Evolutionary conservation across 2,113 vertebrate species (phyloP), one percentile per base, ranked within the genome.

Genomic region (Falco punctatus): DNA sequence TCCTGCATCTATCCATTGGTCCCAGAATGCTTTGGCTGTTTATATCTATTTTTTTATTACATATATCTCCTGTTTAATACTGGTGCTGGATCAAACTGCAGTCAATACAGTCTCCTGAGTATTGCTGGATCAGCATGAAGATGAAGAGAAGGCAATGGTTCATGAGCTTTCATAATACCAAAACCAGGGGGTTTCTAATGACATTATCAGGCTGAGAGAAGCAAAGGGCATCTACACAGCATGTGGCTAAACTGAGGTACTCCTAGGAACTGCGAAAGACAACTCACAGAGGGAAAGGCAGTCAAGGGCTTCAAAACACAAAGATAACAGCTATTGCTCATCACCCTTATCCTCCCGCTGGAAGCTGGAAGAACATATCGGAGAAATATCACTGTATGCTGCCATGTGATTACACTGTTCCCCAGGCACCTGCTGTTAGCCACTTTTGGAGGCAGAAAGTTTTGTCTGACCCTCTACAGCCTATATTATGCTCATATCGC

Each of bases 381-480:
- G 61, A 87, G 44, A 90, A 75, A 57, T 73, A 69, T 61, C 81
- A 42, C 52, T 72, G 6, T 5, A n/a, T 2, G 13, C 58, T 81
- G 42, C 55, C 81, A 48, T 4, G 1, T 35, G 70, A 81, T 79
- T 30, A 11, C 65, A 14, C 62, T 40, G 16, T 1, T 64, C 40
- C 73, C 33, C 78, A 92, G 81, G 87, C 93, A 82, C 65, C 92
- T 92, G 81, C 86, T 96, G 61, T 65, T 93, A 87, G 92, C 40
- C 93, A 75, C 49, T 91, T 94, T 58, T 81, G 92, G 66, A 92
- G 81, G 54, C 70, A 91, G 73, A 15, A 82, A 49, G 87, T 70
- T 81, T 91, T 52, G 52, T 26, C 70, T 95, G 93, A 96, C 95
- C 96, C 66, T 82, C 93, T 85, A 26, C 66, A 90, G 78, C 70